Evolutionary conservation across 2,113 vertebrate genomes (phyloP).

Genomic region (Suricata suricatta): DNA sequence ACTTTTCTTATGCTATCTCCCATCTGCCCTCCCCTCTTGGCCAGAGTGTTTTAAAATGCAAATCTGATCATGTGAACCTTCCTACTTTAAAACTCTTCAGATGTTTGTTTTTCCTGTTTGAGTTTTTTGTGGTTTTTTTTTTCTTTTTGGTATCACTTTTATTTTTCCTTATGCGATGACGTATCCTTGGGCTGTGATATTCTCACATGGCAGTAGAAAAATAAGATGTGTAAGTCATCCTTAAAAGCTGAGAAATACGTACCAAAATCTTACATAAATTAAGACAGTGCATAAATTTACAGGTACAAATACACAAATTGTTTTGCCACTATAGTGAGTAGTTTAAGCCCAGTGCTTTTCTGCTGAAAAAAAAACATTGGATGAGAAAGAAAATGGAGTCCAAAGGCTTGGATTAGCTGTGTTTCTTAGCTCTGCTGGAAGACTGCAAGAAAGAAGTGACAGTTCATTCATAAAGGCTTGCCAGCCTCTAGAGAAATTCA

Average conservation of each 20-base stretch:
- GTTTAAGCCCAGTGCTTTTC: background rate
- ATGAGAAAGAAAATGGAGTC: slow-evolving; percentile 35
- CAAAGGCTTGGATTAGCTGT: background rate
- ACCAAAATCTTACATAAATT: slow-evolving; percentile 86
- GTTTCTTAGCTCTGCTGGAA: background rate
- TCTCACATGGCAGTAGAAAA: slow-evolving; percentile 84
- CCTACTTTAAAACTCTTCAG: slow-evolving; percentile 13
- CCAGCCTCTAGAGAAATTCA: slow-evolving; percentile 36
- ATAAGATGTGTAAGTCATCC: slow-evolving; percentile 84
- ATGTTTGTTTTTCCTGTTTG: slow-evolving; percentile 21
- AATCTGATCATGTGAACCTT: background rate
- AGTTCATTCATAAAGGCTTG: slow-evolving; percentile 62
- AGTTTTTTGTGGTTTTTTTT: background rate
- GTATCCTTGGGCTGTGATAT: slow-evolving; percentile 82
- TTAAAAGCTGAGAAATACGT: slow-evolving; percentile 87
- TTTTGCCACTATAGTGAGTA: background rate
- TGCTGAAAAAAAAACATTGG: background rate
- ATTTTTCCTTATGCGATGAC: slow-evolving; percentile 84
- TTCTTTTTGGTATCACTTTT: slow-evolving; percentile 80
- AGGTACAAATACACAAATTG: slow-evolving; percentile 49
- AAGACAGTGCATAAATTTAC: slow-evolving; percentile 74
- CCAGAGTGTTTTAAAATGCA: slow-evolving; percentile 52
- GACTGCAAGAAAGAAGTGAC: background rate
- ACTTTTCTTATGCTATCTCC: background rate
- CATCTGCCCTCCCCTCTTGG: background rate